These are phyloP conservation scores for Drosophila erecta DNA, from an alignment of 1,140 invertebrate genomes.

Conservation along the genomic window DNA sequence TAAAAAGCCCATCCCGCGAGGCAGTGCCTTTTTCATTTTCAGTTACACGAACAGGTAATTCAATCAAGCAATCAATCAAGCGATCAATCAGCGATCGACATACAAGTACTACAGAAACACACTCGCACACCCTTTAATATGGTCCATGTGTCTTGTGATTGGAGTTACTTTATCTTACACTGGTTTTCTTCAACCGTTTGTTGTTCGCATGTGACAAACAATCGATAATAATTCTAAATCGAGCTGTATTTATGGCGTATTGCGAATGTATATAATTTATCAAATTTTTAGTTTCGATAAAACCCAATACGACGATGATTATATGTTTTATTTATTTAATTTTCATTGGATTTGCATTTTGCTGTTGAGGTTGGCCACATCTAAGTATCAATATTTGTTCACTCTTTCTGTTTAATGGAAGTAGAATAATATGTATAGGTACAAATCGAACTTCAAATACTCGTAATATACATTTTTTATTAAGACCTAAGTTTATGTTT, in stretches of 20 bases:
- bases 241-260: conserved; percentile 44
- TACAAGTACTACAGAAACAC: conserved; percentile 20
- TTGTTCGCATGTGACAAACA: conserved; percentile 35
- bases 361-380: conserved; percentile 14
- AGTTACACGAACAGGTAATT: conserved; percentile 95
- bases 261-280: conserved; percentile 41
- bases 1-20: conserved; percentile 97
- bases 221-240: conserved; percentile 28
- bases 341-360: conserved; percentile 35
- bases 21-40: conserved; percentile 98
- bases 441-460: not conserved
- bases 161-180: conserved; percentile 35
- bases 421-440: conserved; percentile 7
- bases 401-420: conserved; percentile 3
- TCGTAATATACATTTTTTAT: conserved; percentile 10
- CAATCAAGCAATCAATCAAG: conserved; percentile 85
- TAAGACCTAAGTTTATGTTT: conserved; percentile 27
- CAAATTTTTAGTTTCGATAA: conserved; percentile 14
- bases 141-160: conserved; percentile 50
- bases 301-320: conserved; percentile 11
- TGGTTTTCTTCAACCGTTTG: conserved; percentile 32
- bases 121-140: conserved; percentile 27
- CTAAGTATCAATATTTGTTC: not conserved
- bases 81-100: conserved; percentile 52
- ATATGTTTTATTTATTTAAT: conserved; percentile 8